Percentiles rank a stretch among this genome's conserved stretches.
phyloP scores from a whole-genome alignment of 2,888 invertebrate genomes.

The Dynastes maya region DNA sequence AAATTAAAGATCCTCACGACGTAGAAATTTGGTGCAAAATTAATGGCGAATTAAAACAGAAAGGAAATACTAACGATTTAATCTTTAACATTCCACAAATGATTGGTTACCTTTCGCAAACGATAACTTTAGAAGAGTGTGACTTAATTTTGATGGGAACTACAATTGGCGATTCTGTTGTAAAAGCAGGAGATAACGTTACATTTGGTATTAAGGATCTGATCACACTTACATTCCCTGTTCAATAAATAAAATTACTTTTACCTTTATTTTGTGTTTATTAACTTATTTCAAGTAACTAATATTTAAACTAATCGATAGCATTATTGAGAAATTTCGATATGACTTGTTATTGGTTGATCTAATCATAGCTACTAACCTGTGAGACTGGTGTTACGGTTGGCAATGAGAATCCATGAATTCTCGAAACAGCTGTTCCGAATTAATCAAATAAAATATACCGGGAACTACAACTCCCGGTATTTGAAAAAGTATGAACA shows the following conservation, averaged over 20 bases:
- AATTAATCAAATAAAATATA: too few relatives aligned
- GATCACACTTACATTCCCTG: slow-evolving; percentile 67
- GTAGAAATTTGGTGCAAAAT: slow-evolving; percentile 76
- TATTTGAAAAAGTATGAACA: too few relatives aligned
- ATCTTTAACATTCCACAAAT: slow-evolving; percentile 78
- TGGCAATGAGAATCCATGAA: too few relatives aligned
- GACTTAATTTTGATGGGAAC: slow-evolving; percentile 85
- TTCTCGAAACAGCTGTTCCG: too few relatives aligned
- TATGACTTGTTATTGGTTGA: too few relatives aligned
- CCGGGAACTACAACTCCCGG: too few relatives aligned
- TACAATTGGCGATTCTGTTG: slow-evolving; percentile 78
- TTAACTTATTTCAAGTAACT: not conserved
- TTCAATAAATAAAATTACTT: not conserved
- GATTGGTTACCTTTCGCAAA: slow-evolving; percentile 78
- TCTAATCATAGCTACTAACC: too few relatives aligned
- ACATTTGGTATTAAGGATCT: slow-evolving; percentile 74
- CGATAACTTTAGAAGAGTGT: slow-evolving; percentile 81
- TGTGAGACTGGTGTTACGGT: too few relatives aligned
- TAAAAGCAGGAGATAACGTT: slow-evolving; percentile 77
- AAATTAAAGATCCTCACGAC: slow-evolving; percentile 75
- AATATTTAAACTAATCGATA: not conserved
- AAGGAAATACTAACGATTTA: slow-evolving; percentile 79
- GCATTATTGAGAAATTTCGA: too few relatives aligned
- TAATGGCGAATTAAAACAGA: slow-evolving; percentile 76
- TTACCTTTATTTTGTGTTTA: not conserved